Evolutionary conservation across 2,888 invertebrate genomes (phyloP), one percentile per base, ranked within the genome.

Genomic region (Harmothoe impar): DNA sequence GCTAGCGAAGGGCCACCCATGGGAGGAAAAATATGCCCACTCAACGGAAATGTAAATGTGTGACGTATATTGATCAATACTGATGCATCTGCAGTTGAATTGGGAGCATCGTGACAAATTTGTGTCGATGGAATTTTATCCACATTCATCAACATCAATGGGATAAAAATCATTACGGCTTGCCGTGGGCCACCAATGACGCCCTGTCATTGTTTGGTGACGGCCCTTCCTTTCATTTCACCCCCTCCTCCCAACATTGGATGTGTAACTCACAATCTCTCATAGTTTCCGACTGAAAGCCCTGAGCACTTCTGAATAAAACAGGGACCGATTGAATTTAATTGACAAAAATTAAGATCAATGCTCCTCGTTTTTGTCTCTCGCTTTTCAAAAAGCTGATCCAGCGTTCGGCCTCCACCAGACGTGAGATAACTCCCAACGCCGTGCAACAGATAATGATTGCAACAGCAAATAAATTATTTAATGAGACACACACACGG

Each of bases 91-190:
- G 43, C n/a, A 43, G 15, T 33, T 10, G 31, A 77, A 77, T 77
- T 77, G 29, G 77, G 25, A 77, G 77, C 77, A 81, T 35, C 81
- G 10, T 81, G 81, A 81, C 81, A 81, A 43, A 81, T 81, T 81
- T 81, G 81, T 43, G 81, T 81, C 81, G 3, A 1, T n/a, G 10
- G 33, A 43, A 81, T 81, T 81, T 81, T 81, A 81, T 81, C 81
- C 43, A 81, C 35, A 81, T 81, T 43, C 33, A 81, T 81, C 81
- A 81, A 33, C 31, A 81, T 81, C 81, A 81, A 81, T 81, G 81
- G 81, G 43, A 81, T 43, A 81, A 81, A 81, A 81, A 43, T 81
- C 81, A 81, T 81, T 81, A 43, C 81, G 35, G 1, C 15, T 77
- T 77, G 5, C 81, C n/a, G 81, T 35, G 10, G 43, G 77, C 25